phyloP scores from a whole-genome alignment of 2,797 vertebrate species.

The Hylomyscus alleni region DNA sequence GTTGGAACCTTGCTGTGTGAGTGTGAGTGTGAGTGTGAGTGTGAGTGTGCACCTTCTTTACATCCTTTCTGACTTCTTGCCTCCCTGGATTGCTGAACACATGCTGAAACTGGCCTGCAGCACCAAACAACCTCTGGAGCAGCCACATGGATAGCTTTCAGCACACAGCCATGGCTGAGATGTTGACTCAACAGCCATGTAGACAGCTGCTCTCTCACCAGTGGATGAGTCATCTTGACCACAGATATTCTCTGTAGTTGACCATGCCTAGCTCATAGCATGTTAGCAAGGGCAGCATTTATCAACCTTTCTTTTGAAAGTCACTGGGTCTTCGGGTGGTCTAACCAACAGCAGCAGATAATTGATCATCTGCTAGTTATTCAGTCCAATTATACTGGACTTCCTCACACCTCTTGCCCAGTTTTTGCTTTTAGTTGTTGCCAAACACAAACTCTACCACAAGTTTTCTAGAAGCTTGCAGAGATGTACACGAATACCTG shows the following conservation, averaged over 20 bases:
- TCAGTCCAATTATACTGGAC: neutral
- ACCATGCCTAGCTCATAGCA: too few relatives aligned
- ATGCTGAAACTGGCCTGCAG: too few relatives aligned
- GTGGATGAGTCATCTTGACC: neutral
- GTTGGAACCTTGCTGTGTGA: too few relatives aligned
- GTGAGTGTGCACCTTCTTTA: too few relatives aligned
- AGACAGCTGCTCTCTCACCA: neutral
- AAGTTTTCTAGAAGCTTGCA: neutral
- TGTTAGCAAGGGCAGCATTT: neutral
- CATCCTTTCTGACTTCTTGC: too few relatives aligned
- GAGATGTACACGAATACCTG: too few relatives aligned
- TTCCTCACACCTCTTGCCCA: neutral
- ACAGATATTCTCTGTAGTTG: neutral
- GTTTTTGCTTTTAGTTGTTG: neutral
- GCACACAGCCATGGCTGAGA: too few relatives aligned
- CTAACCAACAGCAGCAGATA: neutral
- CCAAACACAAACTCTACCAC: neutral
- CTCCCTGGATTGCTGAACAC: too few relatives aligned
- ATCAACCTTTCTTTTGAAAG: neutral
- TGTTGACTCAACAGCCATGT: neutral
- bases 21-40: too few relatives aligned
- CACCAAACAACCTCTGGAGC: neutral
- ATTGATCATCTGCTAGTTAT: neutral
- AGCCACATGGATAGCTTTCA: accelerated
- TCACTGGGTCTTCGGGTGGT: neutral